A percentile compares a stretch with the other conserved stretches of the same genome.
These are phyloP conservation scores for Drepanosiphum platanoidis DNA, from an alignment of 2,888 invertebrate genomes.

Conservation along the genomic window DNA sequence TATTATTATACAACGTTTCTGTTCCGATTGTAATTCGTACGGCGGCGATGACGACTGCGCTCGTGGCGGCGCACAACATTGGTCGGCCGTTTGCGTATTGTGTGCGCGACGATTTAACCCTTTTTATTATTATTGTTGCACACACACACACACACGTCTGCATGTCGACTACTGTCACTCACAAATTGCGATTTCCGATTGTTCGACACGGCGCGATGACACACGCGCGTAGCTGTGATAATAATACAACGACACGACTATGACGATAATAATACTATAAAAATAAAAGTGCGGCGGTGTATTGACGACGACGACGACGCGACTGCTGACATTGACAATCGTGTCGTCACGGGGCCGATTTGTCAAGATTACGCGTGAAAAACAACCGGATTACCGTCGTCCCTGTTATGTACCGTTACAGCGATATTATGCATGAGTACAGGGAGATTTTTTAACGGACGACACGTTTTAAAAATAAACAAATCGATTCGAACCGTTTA, in stretches of 20 bases:
- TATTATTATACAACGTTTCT: too few species aligned
- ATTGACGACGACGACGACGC: background rate
- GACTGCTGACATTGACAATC: background rate
- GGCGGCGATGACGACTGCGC: background rate
- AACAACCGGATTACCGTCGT: slow-evolving; percentile 3
- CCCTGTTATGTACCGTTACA: background rate
- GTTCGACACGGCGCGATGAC: background rate
- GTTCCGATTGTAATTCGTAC: background rate
- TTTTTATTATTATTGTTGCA: too few species aligned
- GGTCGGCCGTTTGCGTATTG: too few species aligned
- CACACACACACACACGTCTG: too few species aligned
- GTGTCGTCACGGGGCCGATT: background rate
- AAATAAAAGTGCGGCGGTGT: background rate
- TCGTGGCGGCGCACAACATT: too few species aligned
- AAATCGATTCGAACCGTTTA: too few species aligned
- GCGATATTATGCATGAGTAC: background rate
- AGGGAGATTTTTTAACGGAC: background rate
- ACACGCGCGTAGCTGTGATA: background rate
- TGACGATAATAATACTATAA: background rate
- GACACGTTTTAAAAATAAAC: too few species aligned
- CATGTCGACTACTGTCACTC: background rate
- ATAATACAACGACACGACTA: too few species aligned
- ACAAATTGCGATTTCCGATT: background rate
- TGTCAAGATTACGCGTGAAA: slow-evolving; percentile 8
- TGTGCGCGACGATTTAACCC: too few species aligned